Evolutionary conservation across 2,113 vertebrate species (phyloP).

Genomic region (Tenebrosternarchus preto): DNA sequence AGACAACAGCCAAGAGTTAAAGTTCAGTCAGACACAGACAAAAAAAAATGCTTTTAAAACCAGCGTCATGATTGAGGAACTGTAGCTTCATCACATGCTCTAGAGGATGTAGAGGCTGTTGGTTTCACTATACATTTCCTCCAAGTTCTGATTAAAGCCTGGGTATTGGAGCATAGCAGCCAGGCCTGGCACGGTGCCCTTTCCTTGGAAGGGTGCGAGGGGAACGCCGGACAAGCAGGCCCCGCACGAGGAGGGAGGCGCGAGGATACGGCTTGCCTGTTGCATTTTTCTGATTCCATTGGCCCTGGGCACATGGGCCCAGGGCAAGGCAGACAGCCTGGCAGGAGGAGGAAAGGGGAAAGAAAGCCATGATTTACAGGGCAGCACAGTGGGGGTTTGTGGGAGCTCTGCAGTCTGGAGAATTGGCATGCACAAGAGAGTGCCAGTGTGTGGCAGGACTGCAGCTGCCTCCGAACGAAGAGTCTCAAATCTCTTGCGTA

Average conservation of each 20-base stretch:
- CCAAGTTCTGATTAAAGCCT: neutral
- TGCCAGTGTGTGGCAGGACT: constrained; percentile 58
- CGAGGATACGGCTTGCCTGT: constrained; percentile 19
- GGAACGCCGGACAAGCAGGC: neutral
- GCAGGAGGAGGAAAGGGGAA: constrained; percentile 33
- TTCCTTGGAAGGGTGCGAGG: neutral
- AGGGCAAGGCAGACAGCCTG: constrained; percentile 36
- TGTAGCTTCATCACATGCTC: neutral
- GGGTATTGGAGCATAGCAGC: neutral
- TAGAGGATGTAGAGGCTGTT: neutral
- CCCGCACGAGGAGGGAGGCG: constrained; percentile 17
- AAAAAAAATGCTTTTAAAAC: neutral
- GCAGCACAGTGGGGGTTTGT: constrained; percentile 73
- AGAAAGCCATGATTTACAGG: constrained; percentile 68
- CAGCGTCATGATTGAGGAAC: neutral
- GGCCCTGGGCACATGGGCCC: constrained; percentile 39
- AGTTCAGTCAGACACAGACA: neutral
- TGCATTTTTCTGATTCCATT: constrained; percentile 50
- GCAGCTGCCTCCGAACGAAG: constrained; percentile 69
- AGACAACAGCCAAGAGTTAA: neutral
- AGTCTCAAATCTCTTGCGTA: neutral
- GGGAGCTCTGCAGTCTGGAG: constrained; percentile 53
- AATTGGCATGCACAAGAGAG: constrained; percentile 76
- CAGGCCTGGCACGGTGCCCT: neutral
- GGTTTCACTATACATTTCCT: neutral